A percentile compares a stretch with the other conserved stretches of the same genome.
These are phyloP conservation scores for Pheosia gnoma DNA, from an alignment of 2,888 invertebrate genomes.

Conservation along the genomic window DNA sequence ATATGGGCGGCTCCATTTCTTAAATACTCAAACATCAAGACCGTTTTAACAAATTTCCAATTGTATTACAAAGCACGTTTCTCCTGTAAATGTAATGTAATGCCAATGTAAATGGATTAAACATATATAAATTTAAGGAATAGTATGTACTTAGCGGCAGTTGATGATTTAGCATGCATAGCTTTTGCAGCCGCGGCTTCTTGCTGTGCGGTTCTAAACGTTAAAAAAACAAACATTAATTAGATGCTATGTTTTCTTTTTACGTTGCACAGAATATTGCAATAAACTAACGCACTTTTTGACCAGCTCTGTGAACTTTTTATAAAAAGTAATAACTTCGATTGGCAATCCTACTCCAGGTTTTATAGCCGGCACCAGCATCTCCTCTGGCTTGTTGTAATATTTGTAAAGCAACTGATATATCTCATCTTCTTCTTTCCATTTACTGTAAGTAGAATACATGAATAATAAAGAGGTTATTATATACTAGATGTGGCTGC, in stretches of 20 bases:
- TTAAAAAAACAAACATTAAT: slow-evolving; percentile 1
- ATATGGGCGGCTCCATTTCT: no score
- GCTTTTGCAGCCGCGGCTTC: slow-evolving; percentile 52
- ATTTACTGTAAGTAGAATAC: slow-evolving; percentile 50
- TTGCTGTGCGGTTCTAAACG: slow-evolving; percentile 52
- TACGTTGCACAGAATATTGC: background rate
- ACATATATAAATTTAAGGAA: background rate
- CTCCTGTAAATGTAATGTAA: no score
- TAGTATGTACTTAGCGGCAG: slow-evolving; percentile 48
- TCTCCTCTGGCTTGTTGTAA: slow-evolving; percentile 74
- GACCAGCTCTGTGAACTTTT: slow-evolving; percentile 54
- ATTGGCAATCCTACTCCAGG: slow-evolving; percentile 63
- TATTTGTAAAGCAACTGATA: slow-evolving; percentile 67
- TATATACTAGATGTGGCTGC: no score
- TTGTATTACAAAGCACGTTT: no score
- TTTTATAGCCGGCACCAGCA: slow-evolving; percentile 65
- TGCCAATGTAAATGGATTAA: background rate
- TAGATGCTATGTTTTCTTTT: background rate
- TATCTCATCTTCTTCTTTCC: slow-evolving; percentile 73
- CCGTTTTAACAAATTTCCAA: no score
- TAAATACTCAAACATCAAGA: no score
- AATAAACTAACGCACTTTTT: slow-evolving; percentile 52
- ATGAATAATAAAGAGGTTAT: slow-evolving; percentile 6
- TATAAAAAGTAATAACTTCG: slow-evolving; percentile 60
- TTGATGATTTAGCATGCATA: slow-evolving; percentile 28